These are phyloP conservation scores for Cryptocephalus moraei DNA, from an alignment of 2,888 invertebrate species.

Conservation along the genomic window DNA sequence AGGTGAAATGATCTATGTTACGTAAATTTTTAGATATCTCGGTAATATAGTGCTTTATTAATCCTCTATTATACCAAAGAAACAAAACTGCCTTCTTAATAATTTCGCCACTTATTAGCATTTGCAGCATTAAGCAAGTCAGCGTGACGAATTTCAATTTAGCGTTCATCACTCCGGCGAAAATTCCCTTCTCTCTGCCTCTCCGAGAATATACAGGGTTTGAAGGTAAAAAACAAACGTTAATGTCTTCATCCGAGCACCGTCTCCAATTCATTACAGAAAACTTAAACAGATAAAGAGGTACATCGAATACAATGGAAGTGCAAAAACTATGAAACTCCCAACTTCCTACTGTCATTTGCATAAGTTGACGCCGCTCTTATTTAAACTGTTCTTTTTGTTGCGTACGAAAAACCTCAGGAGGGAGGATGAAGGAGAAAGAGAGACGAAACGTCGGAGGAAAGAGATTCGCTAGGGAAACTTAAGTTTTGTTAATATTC, in stretches of 20 bases:
- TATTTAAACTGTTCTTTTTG: constrained; percentile 8
- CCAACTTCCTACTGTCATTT: constrained; percentile 8
- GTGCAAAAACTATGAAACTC: constrained; percentile 4
- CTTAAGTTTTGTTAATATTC: neutral
- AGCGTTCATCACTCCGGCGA: no score
- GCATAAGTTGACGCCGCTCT: constrained; percentile 9
- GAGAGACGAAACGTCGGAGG: constrained; percentile 3
- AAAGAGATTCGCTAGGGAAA: neutral
- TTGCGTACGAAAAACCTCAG: constrained; percentile 3
- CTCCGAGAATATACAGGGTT: no score
- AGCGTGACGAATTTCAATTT: no score
- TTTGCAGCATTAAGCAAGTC: no score
- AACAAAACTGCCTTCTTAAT: no score
- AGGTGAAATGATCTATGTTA: no score
- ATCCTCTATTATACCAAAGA: no score
- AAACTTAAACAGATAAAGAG: neutral
- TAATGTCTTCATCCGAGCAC: constrained; percentile 4
- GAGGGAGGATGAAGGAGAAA: neutral
- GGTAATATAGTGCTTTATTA: no score
- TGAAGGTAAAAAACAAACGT: no score
- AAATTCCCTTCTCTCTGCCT: no score
- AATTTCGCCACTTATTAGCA: no score
- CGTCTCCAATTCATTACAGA: neutral
- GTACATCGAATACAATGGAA: neutral
- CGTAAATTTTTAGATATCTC: no score